These are phyloP conservation scores for Catotricha subobsoleta DNA, from an alignment of 2,888 invertebrate species.

Conservation along the genomic window DNA sequence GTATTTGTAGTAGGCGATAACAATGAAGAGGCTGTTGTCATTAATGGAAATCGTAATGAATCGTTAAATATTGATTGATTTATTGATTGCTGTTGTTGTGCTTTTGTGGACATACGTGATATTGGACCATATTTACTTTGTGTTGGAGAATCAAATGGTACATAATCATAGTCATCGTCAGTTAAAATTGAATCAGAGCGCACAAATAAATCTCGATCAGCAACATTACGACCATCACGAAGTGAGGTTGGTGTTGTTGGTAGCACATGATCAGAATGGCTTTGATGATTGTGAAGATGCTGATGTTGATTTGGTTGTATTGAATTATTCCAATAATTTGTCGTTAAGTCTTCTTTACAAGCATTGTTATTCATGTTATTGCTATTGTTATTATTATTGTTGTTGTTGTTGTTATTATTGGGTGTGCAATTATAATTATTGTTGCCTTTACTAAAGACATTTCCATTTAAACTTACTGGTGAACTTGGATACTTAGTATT, in stretches of 20 bases:
- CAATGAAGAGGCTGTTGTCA: not conserved
- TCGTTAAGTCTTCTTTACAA: constrained; percentile 10
- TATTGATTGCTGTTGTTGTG: constrained; percentile 8
- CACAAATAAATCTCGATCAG: constrained; percentile 21
- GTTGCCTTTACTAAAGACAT: not conserved
- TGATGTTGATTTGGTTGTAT: not conserved
- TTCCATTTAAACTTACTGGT: constrained; percentile 3
- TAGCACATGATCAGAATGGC: too few relatives aligned
- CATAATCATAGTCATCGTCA: constrained; percentile 45
- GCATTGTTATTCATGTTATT: constrained; percentile 6
- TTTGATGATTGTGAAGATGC: too few relatives aligned
- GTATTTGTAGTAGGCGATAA: not conserved
- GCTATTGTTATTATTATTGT: constrained; percentile 5
- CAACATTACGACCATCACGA: constrained; percentile 4
- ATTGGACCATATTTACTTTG: constrained; percentile 53
- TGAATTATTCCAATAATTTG: constrained; percentile 10
- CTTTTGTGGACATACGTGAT: constrained; percentile 28
- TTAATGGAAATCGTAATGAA: not conserved
- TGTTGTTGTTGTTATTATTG: constrained; percentile 7
- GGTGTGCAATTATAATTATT: constrained; percentile 3
- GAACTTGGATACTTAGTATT: not conserved
- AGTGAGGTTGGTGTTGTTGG: constrained; percentile 9
- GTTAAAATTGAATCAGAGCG: constrained; percentile 38
- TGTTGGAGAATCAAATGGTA: constrained; percentile 42
- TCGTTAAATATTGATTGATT: not conserved